Evolutionary conservation across 1,140 invertebrate genomes (phyloP), one percentile per base, ranked within the genome.

Genomic region (Anastrepha ludens): DNA sequence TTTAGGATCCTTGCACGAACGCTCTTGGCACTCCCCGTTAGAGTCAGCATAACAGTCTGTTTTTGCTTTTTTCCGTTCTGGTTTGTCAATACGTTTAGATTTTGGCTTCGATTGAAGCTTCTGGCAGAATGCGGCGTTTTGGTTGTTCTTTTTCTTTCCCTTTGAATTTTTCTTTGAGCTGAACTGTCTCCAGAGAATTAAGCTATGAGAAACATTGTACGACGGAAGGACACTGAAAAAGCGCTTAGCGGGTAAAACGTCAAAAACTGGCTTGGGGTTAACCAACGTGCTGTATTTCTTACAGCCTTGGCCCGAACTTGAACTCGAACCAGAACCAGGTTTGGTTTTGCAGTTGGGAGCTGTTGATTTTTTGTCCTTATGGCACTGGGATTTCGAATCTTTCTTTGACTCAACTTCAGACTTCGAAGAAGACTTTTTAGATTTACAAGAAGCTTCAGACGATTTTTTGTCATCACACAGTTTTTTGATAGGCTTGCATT

Each of bases 281-380:
- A 29, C 29, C 8, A 86, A 86, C 2, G 85, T 86, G 41, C 59
- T 86, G 29, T 60, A 86, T 29, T 86, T 62, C 20, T 62, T 86
- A 20, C 41, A 39, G n/a, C n/a, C 60, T 4, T 8, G 15, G 3
- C 0, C 60, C 4, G 60, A 9, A n/a, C 60, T 13, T 17, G 60
- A 17, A 15, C n/a, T 17, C n/a, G 47, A 41, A 81, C 44, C 6
- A 0, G 74, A 81, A 15, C n/a, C 74, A 20, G 74, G n/a, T 55
- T 81, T 81, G 44, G 41, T 44, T 29, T 81, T 81, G 50, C 74
- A 81, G 15, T 81, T 81, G 17, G 74, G 74, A 7, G 47, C 47
- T 13, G 74, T 81, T 81, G 44, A 20, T 9, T 81, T 74, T 74
- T 74, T 81, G 13, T 50, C 29, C 47, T 20, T 20, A 2, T 29